Base-by-base conservation (phyloP, 53 echinoderm and acorn worm genomes). In the Holothuria leucospilota region DNA sequence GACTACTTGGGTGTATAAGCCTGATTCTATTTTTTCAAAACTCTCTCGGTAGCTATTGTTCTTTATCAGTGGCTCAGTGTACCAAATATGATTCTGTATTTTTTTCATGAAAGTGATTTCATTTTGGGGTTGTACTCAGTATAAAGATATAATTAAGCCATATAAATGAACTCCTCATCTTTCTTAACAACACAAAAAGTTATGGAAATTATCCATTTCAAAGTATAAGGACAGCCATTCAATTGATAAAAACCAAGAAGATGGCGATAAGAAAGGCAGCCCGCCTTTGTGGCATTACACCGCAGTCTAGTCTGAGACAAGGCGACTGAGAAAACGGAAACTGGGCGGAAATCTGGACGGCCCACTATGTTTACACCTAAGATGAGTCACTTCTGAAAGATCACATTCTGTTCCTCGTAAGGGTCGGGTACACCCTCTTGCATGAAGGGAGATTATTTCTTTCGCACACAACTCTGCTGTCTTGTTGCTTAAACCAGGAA, bases 391-490 rank as follows among this genome's bases (percentile, higher is more conserved):
- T 71, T 3, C 14, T 84, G 74, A 81, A 69, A 5, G 52, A 84
- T 12, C 89, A 89, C 42, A 41, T 89, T 5, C 62, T 80, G 6
- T n/a, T 59, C 3, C 84, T 89, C 63, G 75, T 71, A 14, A 27
- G 16, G 15, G 15, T 63, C 0, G 82, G 88, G 11, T 89, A n/a
- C n/a, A 84, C n/a, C 62, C 49, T 4, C 46, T 59, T 8, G 59
- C 62, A 20, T 72, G 66, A 26, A 27, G 41, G 25, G 84, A 74
- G 34, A 74, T 89, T 25, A 39, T 62, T 12, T 62, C 65, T 20
- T 30, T 75, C 13, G 84, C 77, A 18, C 30, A 52, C 18, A 11
- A 41, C 2, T 84, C 42, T 29, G 84, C 89, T 28, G 53, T 84
- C 12, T 71, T 46, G 4, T 46, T 89, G 27, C 63, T 63, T 39